phyloP scores from a whole-genome alignment of 2,888 invertebrate genomes.

The Aphodius sticticus region DNA sequence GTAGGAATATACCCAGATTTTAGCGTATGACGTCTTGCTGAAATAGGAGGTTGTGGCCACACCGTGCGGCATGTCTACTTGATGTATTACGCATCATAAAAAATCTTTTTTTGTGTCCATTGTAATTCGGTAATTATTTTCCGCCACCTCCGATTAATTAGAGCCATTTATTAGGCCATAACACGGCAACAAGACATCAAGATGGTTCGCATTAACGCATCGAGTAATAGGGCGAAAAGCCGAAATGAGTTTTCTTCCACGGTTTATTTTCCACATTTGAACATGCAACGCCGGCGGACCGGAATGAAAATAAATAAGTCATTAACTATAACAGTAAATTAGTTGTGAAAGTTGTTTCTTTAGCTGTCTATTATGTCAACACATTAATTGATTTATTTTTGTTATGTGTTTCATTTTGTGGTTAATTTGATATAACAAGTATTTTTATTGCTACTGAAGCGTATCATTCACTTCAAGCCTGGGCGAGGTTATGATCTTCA shows the following conservation, averaged over 20 bases:
- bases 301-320: no score
- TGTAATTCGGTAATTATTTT: conserved; percentile 4
- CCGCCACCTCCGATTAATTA: background rate
- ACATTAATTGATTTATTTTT: no score
- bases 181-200: background rate
- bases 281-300: background rate
- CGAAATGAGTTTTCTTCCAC: background rate
- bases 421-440: no score
- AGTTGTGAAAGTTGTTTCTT: no score
- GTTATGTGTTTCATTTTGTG: no score
- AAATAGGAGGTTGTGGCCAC: background rate
- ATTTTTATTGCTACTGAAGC: no score
- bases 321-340: no score
- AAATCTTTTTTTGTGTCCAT: background rate
- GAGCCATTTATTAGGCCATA: background rate
- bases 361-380: no score
- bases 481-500: no score
- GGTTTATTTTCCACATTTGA: background rate
- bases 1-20: no score
- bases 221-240: background rate
- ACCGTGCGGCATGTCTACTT: background rate
- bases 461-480: no score
- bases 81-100: background rate
- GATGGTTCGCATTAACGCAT: background rate
- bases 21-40: no score